Base-by-base conservation (phyloP, 1,140 invertebrate genomes). In the Pantala flavescens region DNA sequence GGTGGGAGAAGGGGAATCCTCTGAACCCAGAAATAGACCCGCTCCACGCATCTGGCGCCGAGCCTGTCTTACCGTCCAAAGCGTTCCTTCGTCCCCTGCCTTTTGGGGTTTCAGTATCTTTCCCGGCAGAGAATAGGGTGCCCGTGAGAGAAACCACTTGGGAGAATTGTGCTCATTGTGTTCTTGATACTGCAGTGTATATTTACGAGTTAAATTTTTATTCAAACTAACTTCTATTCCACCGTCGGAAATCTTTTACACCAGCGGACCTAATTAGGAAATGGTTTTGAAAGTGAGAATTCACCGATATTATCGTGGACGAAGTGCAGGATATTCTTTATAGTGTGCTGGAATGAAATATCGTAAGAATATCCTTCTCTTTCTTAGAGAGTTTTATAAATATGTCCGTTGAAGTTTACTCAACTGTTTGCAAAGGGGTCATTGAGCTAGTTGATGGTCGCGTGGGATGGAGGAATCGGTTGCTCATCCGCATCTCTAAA, bases 51-150 rank as follows among this genome's bases (percentile, higher is more conserved):
- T 63, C 49, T 63, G 49, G 49, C 49, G 49, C 49, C n/a, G 49
- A 63, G 49, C 49, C 49, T 63, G 49, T 12, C n/a, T 63, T 63
- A 12, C 49, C n/a, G 49, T 63, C 49, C 16, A 63, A 63, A 63
- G 49, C 49, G 49, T 63, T 63, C 49, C 49, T 63, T 63, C 49
- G 49, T 63, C n/a, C 49, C 49, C 49, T 63, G n/a, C 49, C 49
- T 63, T 63, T 63, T 63, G 49, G 49, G 49, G 49, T 63, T 63
- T 63, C 49, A 63, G 49, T 63, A 63, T 63, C 49, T 63, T 21
- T 16, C 49, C 49, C 49, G 49, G 49, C 2, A 12, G 14, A 63
- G 49, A 63, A 63, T 63, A 63, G 49, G 49, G 49, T 63, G 49
- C 49, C 16, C 49, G 49, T 63, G 49, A 63, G 49, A 21, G 49